Conservation (phyloP, 2,888 invertebrate species). For the Rotaria magnacalcarata region DNA sequence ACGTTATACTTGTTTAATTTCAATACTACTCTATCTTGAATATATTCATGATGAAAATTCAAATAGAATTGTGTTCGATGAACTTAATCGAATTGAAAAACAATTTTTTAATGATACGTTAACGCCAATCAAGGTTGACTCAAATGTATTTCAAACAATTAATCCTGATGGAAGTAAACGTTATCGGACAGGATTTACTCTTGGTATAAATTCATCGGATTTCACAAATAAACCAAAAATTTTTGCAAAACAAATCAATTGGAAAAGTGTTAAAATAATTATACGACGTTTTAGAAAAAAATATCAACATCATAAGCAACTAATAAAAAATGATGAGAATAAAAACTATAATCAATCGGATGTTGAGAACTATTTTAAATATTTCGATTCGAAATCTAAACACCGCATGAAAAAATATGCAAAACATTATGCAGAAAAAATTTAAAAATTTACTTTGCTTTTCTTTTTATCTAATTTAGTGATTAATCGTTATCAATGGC, state of each 20-base stretch:
- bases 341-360: neutral
- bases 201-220: neutral
- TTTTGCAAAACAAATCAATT: neutral
- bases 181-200: conserved; percentile 7
- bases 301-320: neutral
- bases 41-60: neutral
- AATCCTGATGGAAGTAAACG: conserved; percentile 28
- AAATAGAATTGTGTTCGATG: neutral
- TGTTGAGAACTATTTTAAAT: neutral
- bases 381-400: neutral
- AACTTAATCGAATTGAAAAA: neutral
- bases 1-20: neutral
- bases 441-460: neutral
- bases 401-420: conserved; percentile 22
- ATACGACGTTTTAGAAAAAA: conserved; percentile 28
- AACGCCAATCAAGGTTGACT: neutral
- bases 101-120: neutral
- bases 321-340: neutral
- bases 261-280: neutral
- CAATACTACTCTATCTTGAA: neutral
- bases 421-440: conserved; percentile 23
- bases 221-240: neutral
- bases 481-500: neutral
- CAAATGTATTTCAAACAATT: neutral
- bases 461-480: neutral